Conservation (phyloP, 2,113 vertebrate genomes). For the Rynchops niger region DNA sequence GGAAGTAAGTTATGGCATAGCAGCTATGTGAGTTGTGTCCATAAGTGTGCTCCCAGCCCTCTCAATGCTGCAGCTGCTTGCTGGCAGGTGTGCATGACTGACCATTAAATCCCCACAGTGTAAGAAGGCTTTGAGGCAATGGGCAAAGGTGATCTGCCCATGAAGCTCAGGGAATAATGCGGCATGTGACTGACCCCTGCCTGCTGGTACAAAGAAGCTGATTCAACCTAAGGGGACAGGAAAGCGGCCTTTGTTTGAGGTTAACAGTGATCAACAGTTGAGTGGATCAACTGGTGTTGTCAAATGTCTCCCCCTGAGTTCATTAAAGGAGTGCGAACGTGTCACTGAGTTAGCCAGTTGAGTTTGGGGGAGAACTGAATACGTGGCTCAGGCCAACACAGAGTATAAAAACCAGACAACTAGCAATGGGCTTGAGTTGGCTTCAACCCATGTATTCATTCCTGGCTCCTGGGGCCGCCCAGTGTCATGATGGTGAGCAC, state of each 20-base stretch:
- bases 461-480: too few relatives aligned
- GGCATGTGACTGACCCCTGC: not conserved
- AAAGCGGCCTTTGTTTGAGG: not conserved
- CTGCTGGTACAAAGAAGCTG: not conserved
- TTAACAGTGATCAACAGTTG: not conserved
- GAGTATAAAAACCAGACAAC: not conserved
- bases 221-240: not conserved
- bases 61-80: not conserved
- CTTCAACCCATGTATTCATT: not conserved
- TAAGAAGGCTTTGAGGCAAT: not conserved
- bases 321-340: not conserved
- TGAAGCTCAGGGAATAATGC: not conserved
- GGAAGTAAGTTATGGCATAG: not conserved
- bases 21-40: not conserved
- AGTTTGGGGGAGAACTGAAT: not conserved
- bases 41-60: not conserved
- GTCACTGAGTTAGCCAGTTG: not conserved
- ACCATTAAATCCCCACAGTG: not conserved
- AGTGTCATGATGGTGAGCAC: not conserved
- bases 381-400: fast-evolving
- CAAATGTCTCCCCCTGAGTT: not conserved
- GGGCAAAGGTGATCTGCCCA: not conserved
- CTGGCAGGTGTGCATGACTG: not conserved
- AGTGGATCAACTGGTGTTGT: not conserved
- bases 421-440: not conserved